These are phyloP conservation scores for Varecia variegata DNA, from an alignment of 2,797 vertebrate species.

Conservation along the genomic window DNA sequence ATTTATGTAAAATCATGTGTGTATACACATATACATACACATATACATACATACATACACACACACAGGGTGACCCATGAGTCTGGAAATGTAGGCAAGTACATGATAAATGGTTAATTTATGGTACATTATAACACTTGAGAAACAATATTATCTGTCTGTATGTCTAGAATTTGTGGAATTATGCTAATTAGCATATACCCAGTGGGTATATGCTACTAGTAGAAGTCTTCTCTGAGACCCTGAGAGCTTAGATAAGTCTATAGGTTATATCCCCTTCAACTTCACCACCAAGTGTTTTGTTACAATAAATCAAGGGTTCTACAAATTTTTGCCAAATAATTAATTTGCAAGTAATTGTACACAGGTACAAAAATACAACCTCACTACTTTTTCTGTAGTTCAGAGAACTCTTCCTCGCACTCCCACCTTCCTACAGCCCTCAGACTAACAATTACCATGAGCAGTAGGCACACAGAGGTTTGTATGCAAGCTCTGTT, in stretches of 20 bases:
- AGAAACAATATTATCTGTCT: background rate
- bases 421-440: fast-evolving
- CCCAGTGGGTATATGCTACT: background rate
- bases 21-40: fast-evolving
- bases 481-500: background rate
- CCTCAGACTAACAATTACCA: background rate
- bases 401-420: fast-evolving
- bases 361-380: background rate
- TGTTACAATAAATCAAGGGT: background rate
- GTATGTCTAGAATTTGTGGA: background rate
- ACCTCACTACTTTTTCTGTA: background rate
- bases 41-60: fast-evolving
- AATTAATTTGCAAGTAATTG: background rate
- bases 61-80: background rate
- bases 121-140: background rate
- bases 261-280: background rate
- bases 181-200: background rate
- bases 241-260: background rate
- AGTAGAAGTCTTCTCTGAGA: background rate
- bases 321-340: background rate
- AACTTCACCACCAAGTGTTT: background rate
- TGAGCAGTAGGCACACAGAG: background rate
- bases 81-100: background rate
- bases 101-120: background rate
- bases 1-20: background rate